Conservation (phyloP, 2,888 invertebrate species). For the Diaphora mendica region DNA sequence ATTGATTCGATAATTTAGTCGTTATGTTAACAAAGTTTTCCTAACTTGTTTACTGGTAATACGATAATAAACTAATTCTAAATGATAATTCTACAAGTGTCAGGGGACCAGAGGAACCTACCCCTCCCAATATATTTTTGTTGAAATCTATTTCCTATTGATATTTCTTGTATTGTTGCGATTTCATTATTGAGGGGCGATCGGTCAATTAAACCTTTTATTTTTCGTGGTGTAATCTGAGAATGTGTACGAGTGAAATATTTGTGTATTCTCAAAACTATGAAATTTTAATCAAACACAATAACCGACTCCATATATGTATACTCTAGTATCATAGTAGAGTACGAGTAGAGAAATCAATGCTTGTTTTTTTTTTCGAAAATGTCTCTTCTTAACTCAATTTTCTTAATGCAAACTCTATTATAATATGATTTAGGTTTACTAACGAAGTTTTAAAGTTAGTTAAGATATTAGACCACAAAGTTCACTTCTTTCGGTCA, state of each 20-base stretch:
- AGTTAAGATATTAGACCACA: too few species aligned
- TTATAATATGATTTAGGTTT: too few species aligned
- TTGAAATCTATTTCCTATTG: constrained; percentile 57
- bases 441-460: too few species aligned
- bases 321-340: too few species aligned
- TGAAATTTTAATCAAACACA: neutral
- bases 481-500: too few species aligned
- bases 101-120: constrained; percentile 45
- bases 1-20: neutral
- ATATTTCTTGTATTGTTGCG: constrained; percentile 53
- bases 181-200: constrained; percentile 52
- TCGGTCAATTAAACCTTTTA: constrained; percentile 46
- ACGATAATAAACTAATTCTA: constrained; percentile 46
- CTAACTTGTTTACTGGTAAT: constrained; percentile 47
- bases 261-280: too few species aligned
- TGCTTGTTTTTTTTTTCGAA: too few species aligned
- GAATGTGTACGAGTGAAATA: neutral
- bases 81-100: constrained; percentile 49
- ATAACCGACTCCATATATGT: neutral
- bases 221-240: constrained; percentile 14
- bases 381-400: too few species aligned
- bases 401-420: too few species aligned
- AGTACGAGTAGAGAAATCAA: too few species aligned
- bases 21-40: constrained; percentile 30
- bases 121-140: constrained; percentile 54